A percentile compares a stretch with the other conserved stretches of the same genome.
Evolutionary conservation across 2,888 invertebrate species (phyloP).

Genomic region (Diploptera punctata): DNA sequence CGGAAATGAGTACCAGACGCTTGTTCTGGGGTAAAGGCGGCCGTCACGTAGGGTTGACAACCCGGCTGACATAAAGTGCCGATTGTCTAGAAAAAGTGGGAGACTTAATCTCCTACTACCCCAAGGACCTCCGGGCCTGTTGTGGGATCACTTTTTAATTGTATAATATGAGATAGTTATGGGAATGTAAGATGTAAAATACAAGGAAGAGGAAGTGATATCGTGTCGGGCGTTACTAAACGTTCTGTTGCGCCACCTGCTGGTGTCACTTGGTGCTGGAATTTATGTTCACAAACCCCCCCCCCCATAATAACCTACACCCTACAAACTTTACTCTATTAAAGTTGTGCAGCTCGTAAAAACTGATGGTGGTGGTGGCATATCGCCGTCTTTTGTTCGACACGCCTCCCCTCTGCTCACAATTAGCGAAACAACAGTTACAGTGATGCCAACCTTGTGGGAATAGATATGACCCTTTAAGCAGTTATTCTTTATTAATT

Average conservation of each 20-base stretch:
- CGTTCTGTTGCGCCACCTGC: neutral
- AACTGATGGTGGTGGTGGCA: neutral
- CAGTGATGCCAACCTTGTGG: constrained; percentile 2
- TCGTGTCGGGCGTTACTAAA: neutral
- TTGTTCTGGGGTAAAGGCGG: too few relatives aligned
- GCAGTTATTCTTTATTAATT: too few relatives aligned
- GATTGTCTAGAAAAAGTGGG: too few relatives aligned
- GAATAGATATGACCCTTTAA: too few relatives aligned
- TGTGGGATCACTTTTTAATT: too few relatives aligned
- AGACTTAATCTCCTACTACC: too few relatives aligned
- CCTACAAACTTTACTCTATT: constrained; percentile 25
- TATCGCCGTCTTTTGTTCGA: constrained; percentile 6
- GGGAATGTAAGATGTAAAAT: neutral
- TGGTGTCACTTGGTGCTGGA: neutral
- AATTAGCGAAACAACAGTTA: constrained; percentile 23
- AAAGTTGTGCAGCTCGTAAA: constrained; percentile 23
- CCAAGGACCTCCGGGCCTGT: too few relatives aligned
- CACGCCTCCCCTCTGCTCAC: neutral
- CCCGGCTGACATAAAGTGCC: too few relatives aligned
- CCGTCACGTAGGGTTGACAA: too few relatives aligned
- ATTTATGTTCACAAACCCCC: constrained; percentile 10
- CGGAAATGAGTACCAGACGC: too few relatives aligned
- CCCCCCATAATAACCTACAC: constrained; percentile 11
- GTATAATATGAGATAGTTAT: too few relatives aligned
- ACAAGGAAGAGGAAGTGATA: neutral